phyloP scores from a whole-genome alignment of 2,888 invertebrate genomes.

The Drosophila testacea region DNA sequence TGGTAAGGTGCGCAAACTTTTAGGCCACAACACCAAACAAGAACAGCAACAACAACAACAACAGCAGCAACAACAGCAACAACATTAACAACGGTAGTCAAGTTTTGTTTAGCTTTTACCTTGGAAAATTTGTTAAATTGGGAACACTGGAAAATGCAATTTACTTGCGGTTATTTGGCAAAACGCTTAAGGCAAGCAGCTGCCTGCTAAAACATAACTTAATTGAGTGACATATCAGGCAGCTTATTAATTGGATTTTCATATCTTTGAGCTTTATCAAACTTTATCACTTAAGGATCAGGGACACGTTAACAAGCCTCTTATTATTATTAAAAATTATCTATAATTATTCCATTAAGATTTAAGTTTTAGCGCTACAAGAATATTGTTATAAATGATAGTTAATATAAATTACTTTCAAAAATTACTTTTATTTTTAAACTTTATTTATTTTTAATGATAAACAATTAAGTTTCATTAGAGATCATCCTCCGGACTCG shows the following conservation, averaged over 20 bases:
- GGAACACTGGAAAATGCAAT: slow-evolving; percentile 57
- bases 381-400: too few species aligned
- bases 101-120: slow-evolving; percentile 39
- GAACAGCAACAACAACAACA: slow-evolving; percentile 33
- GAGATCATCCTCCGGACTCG: too few species aligned
- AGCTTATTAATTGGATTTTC: slow-evolving; percentile 8
- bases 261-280: not conserved
- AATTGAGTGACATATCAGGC: slow-evolving; percentile 25
- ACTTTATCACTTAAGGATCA: not conserved
- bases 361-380: not conserved
- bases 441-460: too few species aligned
- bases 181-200: slow-evolving; percentile 27
- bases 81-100: slow-evolving; percentile 29
- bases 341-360: too few species aligned
- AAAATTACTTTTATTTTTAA: too few species aligned
- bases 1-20: slow-evolving; percentile 70
- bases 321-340: too few species aligned
- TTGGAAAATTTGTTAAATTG: slow-evolving; percentile 52
- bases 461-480: too few species aligned
- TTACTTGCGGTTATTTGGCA: slow-evolving; percentile 27
- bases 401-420: too few species aligned
- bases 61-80: slow-evolving; percentile 19
- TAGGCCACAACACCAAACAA: slow-evolving; percentile 51
- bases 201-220: slow-evolving; percentile 8
- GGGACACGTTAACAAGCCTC: not conserved